Evolutionary conservation across 2,797 vertebrate species (phyloP).

Genomic region (Paratrypauchen microcephalus): DNA sequence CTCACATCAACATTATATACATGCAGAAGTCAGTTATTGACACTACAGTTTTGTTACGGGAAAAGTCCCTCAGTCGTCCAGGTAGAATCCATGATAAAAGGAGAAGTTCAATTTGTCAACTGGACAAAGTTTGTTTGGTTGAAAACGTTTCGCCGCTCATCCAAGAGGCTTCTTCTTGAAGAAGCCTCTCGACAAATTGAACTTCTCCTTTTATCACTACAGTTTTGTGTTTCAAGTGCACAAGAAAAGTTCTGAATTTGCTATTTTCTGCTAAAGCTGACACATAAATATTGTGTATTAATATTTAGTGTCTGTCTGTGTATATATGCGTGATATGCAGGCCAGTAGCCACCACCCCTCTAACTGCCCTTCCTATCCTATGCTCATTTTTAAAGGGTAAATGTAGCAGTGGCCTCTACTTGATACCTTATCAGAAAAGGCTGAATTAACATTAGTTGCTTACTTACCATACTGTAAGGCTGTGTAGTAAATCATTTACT

Average conservation of each 20-base stretch:
- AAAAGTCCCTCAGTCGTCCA: too few relatives aligned
- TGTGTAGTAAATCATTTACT: conserved; percentile 76
- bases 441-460: conserved; percentile 88
- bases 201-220: too few relatives aligned
- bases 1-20: background rate
- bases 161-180: too few relatives aligned
- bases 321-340: conserved; percentile 29
- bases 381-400: conserved; percentile 43
- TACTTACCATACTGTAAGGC: conserved; percentile 81
- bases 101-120: too few relatives aligned
- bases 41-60: background rate
- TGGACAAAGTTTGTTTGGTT: too few relatives aligned
- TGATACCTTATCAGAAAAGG: conserved; percentile 58
- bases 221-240: background rate
- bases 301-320: conserved; percentile 16
- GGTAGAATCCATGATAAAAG: too few relatives aligned
- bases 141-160: too few relatives aligned
- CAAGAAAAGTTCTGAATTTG: background rate
- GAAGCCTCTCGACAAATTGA: too few relatives aligned
- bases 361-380: background rate
- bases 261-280: background rate
- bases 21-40: background rate
- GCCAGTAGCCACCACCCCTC: background rate
- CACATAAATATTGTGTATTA: conserved; percentile 3
- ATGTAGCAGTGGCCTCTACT: conserved; percentile 56